A percentile compares a stretch with the other conserved stretches of the same genome.
Conservation (phyloP, 2,888 invertebrate species). For the Lithophane socia region DNA sequence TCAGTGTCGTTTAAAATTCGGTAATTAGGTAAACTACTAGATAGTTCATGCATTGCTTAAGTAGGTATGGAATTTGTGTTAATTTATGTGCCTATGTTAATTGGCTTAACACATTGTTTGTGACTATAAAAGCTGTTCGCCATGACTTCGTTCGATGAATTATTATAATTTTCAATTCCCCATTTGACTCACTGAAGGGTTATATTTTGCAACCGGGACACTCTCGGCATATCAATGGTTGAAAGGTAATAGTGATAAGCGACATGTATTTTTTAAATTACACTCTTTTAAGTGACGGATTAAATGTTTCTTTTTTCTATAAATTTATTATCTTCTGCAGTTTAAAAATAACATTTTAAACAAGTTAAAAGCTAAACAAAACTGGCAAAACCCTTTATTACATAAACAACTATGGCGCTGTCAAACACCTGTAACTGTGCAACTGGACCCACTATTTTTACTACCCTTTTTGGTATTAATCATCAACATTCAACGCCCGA, state of each 20-base stretch:
- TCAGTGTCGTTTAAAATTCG: conserved; percentile 36
- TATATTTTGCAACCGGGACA: neutral
- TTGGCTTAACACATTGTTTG: conserved; percentile 17
- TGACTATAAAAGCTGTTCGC: neutral
- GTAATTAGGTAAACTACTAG: conserved; percentile 54
- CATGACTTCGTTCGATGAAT: conserved; percentile 8
- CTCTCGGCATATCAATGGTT: neutral
- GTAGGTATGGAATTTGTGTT: conserved; percentile 28
- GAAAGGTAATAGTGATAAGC: neutral
- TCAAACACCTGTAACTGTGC: neutral
- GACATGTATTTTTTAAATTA: neutral
- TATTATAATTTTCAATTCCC: neutral
- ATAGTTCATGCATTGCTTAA: conserved; percentile 12
- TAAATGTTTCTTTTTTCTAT: neutral
- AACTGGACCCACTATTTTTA: neutral
- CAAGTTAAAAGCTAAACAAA: neutral
- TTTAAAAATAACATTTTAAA: neutral
- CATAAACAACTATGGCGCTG: neutral
- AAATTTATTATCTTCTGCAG: neutral
- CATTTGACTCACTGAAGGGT: neutral
- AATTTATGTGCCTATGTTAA: conserved; percentile 27
- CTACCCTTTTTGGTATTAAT: neutral
- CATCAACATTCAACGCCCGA: neutral
- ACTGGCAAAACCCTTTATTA: neutral
- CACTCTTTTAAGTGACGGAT: neutral